phyloP scores from a whole-genome alignment of 2,888 invertebrate species.

The Stenodema calcarata region DNA sequence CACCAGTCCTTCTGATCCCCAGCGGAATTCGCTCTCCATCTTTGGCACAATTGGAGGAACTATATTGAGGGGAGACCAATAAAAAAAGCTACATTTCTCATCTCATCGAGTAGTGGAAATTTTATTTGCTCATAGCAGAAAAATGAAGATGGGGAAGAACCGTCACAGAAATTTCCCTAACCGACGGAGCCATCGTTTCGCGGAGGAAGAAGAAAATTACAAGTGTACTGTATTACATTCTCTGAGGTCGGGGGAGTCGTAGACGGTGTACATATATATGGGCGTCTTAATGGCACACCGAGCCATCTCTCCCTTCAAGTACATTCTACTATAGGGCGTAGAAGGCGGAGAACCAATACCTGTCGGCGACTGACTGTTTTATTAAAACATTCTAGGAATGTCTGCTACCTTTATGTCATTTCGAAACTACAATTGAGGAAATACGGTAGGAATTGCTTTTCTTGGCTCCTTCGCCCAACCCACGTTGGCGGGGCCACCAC shows the following conservation, averaged over 20 bases:
- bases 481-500: background rate
- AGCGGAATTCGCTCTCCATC: too few species aligned
- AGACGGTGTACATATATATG: conserved; percentile 15
- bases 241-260: background rate
- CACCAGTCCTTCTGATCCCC: too few species aligned
- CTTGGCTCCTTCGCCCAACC: background rate
- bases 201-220: conserved; percentile 14
- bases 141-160: background rate
- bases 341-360: conserved; percentile 25
- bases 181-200: conserved; percentile 20
- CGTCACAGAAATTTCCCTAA: background rate
- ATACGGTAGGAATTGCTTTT: conserved; percentile 34
- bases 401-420: conserved; percentile 37
- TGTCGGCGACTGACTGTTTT: conserved; percentile 40
- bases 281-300: conserved; percentile 27
- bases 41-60: too few species aligned
- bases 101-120: background rate
- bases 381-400: conserved; percentile 42
- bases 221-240: conserved; percentile 37
- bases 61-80: too few species aligned
- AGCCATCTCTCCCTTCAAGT: conserved; percentile 2
- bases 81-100: background rate
- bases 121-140: background rate
- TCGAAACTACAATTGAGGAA: conserved; percentile 31
- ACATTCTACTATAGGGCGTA: background rate